These are phyloP conservation scores for Ariopsis seemanni DNA, from an alignment of 2,113 vertebrate genomes.

Conservation along the genomic window DNA sequence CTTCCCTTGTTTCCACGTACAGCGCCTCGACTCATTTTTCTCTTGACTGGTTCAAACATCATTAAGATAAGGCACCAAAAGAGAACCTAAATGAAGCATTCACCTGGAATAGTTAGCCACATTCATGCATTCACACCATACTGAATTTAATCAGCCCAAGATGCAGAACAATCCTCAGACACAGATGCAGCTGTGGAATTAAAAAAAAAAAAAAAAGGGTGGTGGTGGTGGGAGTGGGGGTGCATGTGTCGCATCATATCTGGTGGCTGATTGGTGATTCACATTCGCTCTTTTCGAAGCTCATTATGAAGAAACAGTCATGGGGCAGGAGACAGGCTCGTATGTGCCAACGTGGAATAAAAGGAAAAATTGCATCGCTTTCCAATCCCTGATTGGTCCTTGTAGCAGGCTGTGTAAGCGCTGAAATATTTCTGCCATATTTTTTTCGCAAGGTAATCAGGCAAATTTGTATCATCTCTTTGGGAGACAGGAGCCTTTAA, in stretches of 20 bases:
- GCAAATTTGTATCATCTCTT: background rate
- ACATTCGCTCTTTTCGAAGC: constrained; percentile 25
- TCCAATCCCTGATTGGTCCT: constrained; percentile 13
- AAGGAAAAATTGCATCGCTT: background rate
- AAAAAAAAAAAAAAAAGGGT: background rate
- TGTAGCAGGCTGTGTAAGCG: background rate
- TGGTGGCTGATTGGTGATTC: constrained; percentile 24
- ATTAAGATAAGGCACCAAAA: constrained; percentile 24
- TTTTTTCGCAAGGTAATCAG: background rate
- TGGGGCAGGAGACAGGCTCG: constrained; percentile 5
- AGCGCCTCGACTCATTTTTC: constrained; percentile 1
- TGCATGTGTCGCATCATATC: background rate
- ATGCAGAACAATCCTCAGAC: constrained; percentile 1
- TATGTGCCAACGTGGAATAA: constrained; percentile 6
- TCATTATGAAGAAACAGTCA: constrained; percentile 20
- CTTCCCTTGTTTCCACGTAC: background rate
- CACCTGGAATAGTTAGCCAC: constrained; percentile 7
- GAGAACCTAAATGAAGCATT: constrained; percentile 26
- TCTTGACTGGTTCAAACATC: constrained; percentile 23
- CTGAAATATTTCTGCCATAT: background rate
- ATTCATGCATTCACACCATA: background rate
- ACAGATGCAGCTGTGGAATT: background rate
- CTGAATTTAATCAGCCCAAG: constrained; percentile 30
- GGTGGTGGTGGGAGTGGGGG: too few species aligned
- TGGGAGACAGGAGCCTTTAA: background rate